Base-by-base conservation (phyloP, 2,113 vertebrate genomes). In the Bubalus kerabau region DNA sequence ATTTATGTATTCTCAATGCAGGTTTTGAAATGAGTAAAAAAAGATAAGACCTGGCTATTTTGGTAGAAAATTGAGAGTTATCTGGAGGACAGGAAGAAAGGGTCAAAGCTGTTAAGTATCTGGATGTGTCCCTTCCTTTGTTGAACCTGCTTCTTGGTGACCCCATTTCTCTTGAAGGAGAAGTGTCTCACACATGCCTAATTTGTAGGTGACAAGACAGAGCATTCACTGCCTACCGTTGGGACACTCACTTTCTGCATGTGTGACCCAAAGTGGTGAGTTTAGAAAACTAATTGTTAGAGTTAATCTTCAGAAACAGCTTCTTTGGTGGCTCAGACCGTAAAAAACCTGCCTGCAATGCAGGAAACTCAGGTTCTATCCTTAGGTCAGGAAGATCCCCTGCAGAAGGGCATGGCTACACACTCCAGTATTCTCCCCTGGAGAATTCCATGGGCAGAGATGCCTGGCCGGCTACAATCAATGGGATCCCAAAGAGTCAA, bases 1-100 rank as follows among this genome's bases (percentile, higher is more conserved):
- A 84, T 97, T 94, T 95, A 76, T 60, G 56, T 95, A 26, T 43
- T 97, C 93, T 92, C 52, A 94, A 91, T 96, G 92, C 82, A 87
- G 50, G 67, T 54, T 95, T 94, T 87, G 59, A 95, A 97, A 87
- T 54, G 82, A 67, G 78, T 91, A 84, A 91, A 86, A 89, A 96
- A 97, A 97, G 88, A 91, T 59, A 94, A 91, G 17, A 23, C 46
- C 9, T 90, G 60, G 91, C 46, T 56, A 87, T 93, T 96, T 91
- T 60, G 52, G 95, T 91, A 90, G 91, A 83, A 90, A 96, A 96
- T 40, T 64, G 62, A 94, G 78, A 89, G 52, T 84, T 40, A 11
- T 94, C 54, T 10, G 7, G n/a, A 91, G 46, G 40, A 89, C 71
- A 60, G n/a, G 48, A 81, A 92, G 50, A 80, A 92, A 97, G 76